phyloP scores from a whole-genome alignment of 1,140 invertebrate genomes.

The Formica selysi region DNA sequence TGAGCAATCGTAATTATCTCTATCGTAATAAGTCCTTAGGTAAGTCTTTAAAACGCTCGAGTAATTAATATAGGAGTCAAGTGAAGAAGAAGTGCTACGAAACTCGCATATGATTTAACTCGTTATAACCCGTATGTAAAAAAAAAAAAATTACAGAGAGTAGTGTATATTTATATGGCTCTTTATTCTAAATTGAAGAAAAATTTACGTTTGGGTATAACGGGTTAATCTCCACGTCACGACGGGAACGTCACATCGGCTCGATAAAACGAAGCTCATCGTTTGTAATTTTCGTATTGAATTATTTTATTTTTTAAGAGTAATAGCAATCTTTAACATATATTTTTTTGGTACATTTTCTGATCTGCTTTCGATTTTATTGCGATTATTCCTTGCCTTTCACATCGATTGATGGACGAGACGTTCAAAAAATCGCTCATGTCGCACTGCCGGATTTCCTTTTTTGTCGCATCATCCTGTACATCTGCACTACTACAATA shows the following conservation, averaged over 20 bases:
- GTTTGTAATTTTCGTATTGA: neutral
- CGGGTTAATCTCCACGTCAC: slow-evolving; percentile 50
- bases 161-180: slow-evolving; percentile 4
- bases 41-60: slow-evolving; percentile 66
- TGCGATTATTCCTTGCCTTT: neutral
- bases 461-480: slow-evolving; percentile 68
- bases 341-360: neutral
- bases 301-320: neutral
- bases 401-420: slow-evolving; percentile 14
- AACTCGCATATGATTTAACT: slow-evolving; percentile 51
- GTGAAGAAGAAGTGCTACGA: slow-evolving; percentile 42
- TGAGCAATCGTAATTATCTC: slow-evolving; percentile 74
- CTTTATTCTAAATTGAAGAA: neutral
- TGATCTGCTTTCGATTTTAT: slow-evolving; percentile 16
- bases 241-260: slow-evolving; percentile 2
- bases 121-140: slow-evolving; percentile 35
- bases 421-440: slow-evolving; percentile 73
- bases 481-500: slow-evolving; percentile 67
- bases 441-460: slow-evolving; percentile 43
- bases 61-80: slow-evolving; percentile 51
- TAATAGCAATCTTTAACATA: neutral
- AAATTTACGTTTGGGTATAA: slow-evolving; percentile 31
- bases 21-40: slow-evolving; percentile 67
- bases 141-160: neutral
- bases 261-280: slow-evolving; percentile 13